Base-by-base conservation (phyloP, 2,113 vertebrate genomes). In the Mugil cephalus region DNA sequence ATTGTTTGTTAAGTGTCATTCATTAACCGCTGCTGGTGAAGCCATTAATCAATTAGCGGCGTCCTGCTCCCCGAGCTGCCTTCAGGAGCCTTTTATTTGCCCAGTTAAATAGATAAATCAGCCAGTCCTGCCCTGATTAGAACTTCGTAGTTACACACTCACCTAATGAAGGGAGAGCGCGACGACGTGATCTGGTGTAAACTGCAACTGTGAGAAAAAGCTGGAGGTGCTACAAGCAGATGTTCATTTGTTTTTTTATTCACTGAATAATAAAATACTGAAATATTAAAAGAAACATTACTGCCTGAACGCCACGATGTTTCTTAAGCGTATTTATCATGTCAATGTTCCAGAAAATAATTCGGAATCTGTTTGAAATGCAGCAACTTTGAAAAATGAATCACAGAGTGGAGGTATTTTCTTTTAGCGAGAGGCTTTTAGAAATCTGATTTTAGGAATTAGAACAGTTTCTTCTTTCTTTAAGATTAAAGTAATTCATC, bases 1-100 rank as follows among this genome's bases (percentile, higher is more conserved):
- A 81, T 85, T 85, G 74, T 85, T 78, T 77, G 77, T 69, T 68
- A 75, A 80, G 76, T 85, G 79, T 82, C 68, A 65, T 81, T 83
- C 72, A 83, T 87, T 79, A 85, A 43, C 17, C 3, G 24, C 72
- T 24, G 48, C 50, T 48, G 55, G 19, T 60, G 71, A 72, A 69
- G 77, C 68, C 66, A 43, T 79, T 83, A 82, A 87, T 89, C 82
- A 79, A 80, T 73, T 53, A 71, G 47, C 65, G 21, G 56, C 54
- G n/a, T n/a, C n/a, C 71, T 24, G 56, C 59, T 71, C 60, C 50
- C 15, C 56, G 53, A 10, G 47, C 15, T 35, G 21, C 67, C 53
- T 18, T 38, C 8, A 43, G 36, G 59, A 62, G 24, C 61, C 47
- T 56, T 78, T 75, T 30, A 19, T 59, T 45, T 56, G 45, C 14